phyloP scores from a whole-genome alignment of 2,113 vertebrate species.

The Nyctibius bracteatus region DNA sequence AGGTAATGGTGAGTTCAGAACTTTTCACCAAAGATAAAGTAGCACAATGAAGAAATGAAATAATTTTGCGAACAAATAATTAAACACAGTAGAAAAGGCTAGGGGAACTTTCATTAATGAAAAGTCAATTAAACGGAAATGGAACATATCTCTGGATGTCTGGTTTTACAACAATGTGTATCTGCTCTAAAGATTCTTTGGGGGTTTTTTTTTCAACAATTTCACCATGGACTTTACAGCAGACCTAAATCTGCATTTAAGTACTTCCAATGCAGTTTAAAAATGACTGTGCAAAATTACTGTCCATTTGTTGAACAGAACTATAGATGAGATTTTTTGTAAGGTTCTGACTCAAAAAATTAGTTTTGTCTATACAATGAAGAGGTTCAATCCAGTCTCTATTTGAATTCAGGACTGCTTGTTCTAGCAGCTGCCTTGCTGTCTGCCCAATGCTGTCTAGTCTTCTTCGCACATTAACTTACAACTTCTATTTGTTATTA shows the following conservation, averaged over 20 bases:
- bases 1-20: not conserved
- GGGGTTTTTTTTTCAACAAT: accelerated
- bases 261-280: not conserved
- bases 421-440: not conserved
- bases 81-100: not conserved
- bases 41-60: not conserved
- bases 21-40: not conserved
- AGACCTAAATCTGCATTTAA: not conserved
- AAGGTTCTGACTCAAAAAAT: not conserved
- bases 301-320: not conserved
- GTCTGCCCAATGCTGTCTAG: not conserved
- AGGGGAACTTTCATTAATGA: not conserved
- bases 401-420: not conserved
- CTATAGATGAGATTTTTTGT: not conserved
- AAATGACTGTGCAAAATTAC: not conserved
- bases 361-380: not conserved
- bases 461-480: not conserved
- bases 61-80: not conserved
- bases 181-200: not conserved
- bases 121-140: not conserved
- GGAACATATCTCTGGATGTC: not conserved
- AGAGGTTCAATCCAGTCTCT: not conserved
- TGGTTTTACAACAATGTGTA: not conserved
- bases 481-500: not conserved
- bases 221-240: not conserved